A percentile compares a stretch with the other conserved stretches of the same genome.
Evolutionary conservation across 2,113 vertebrate genomes (phyloP).

Genomic region (Danionella cerebrum): DNA sequence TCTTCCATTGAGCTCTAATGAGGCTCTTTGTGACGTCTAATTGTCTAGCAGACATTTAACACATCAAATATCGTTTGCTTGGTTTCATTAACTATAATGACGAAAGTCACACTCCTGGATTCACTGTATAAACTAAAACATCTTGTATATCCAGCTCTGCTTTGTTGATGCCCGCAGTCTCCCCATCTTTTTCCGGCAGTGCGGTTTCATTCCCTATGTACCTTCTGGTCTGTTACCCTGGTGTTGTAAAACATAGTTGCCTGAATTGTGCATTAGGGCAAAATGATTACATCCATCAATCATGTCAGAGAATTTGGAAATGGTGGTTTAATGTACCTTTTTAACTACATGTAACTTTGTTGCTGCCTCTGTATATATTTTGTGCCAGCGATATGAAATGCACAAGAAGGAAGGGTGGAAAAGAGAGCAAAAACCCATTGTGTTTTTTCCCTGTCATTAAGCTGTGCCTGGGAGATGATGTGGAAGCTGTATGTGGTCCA

Average conservation of each 20-base stretch:
- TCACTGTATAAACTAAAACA: conserved; percentile 20
- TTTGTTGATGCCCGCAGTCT: conserved; percentile 19
- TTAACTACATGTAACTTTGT: conserved; percentile 51
- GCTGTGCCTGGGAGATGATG: conserved; percentile 86
- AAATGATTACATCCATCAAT: conserved; percentile 54
- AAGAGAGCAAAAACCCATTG: conserved; percentile 74
- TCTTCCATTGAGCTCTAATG: conserved; percentile 46
- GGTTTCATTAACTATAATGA: conserved; percentile 51
- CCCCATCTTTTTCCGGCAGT: conserved; percentile 17
- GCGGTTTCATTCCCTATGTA: conserved; percentile 27
- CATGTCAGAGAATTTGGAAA: conserved; percentile 61
- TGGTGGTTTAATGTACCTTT: conserved; percentile 56
- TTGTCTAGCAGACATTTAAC: conserved; percentile 51
- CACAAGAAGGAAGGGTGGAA: conserved; percentile 47
- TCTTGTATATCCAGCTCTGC: conserved; percentile 25
- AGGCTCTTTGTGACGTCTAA: conserved; percentile 50
- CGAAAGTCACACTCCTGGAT: conserved; percentile 26
- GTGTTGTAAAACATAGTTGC: conserved; percentile 37
- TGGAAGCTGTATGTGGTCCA: conserved; percentile 90
- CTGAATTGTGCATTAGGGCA: conserved; percentile 40
- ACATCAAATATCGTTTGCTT: conserved; percentile 52
- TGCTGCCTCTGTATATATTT: conserved; percentile 33
- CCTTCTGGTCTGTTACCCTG: conserved; percentile 27
- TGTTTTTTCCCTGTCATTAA: conserved; percentile 88
- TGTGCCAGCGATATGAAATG: conserved; percentile 36